Evolutionary conservation across 1,140 invertebrate genomes (phyloP).

Genomic region (Hesperophylax magnus): DNA sequence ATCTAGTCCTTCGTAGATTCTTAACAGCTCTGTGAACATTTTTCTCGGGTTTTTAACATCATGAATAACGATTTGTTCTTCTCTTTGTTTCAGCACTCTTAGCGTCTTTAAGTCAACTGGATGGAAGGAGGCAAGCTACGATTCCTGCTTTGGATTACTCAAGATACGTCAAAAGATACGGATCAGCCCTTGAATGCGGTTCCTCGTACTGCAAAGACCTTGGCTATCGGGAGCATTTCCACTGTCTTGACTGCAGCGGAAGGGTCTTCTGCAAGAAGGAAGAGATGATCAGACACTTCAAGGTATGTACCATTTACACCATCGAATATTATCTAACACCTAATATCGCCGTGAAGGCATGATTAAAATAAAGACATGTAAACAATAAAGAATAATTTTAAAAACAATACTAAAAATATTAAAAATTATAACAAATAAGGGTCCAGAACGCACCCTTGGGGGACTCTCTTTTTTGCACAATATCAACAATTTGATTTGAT

Average conservation of each 20-base stretch:
- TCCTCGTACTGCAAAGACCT: slow-evolving; percentile 85
- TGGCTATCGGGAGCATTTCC: slow-evolving; percentile 95
- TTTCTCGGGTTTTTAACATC: neutral
- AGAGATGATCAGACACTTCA: slow-evolving; percentile 97
- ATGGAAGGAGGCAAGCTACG: slow-evolving; percentile 66
- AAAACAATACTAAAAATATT: no score
- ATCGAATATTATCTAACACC: no score
- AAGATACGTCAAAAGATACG: slow-evolving; percentile 82
- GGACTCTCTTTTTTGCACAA: no score
- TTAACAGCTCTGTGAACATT: neutral
- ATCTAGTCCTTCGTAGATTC: neutral
- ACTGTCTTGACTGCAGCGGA: slow-evolving; percentile 92
- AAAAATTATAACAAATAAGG: no score
- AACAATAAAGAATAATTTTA: no score
- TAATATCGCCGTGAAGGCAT: no score
- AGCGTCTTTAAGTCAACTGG: slow-evolving; percentile 70
- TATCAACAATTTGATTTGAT: no score
- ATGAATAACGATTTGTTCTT: slow-evolving; percentile 50
- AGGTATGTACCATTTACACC: slow-evolving; percentile 59
- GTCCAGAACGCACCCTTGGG: no score
- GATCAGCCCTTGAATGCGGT: slow-evolving; percentile 83
- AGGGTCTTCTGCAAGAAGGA: slow-evolving; percentile 97
- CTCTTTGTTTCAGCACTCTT: slow-evolving; percentile 69
- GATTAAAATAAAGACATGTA: no score
- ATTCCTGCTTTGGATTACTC: slow-evolving; percentile 79